These are phyloP conservation scores for Tachystola acroxantha DNA, from an alignment of 2,888 invertebrate species.

Conservation along the genomic window DNA sequence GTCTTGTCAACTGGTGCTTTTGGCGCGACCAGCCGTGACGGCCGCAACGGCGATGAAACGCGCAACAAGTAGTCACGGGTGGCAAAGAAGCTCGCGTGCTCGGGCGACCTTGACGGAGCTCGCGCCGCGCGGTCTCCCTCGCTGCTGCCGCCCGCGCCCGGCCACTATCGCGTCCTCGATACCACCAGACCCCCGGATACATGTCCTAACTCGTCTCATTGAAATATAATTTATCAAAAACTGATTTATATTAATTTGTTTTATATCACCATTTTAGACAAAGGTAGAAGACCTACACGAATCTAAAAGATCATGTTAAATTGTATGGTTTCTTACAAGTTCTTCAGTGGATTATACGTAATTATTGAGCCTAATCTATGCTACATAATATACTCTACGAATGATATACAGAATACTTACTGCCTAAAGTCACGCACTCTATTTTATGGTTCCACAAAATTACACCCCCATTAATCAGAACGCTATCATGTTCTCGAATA, in stretches of 20 bases:
- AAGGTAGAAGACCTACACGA: no score
- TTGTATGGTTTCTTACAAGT: no score
- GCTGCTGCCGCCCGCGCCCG: slow-evolving; percentile 31
- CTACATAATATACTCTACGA: not conserved
- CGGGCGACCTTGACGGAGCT: slow-evolving; percentile 54
- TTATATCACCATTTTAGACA: no score
- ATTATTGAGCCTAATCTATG: no score
- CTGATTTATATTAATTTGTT: no score
- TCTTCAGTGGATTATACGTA: no score
- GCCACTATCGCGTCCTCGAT: slow-evolving; percentile 9
- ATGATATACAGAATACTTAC: slow-evolving; percentile 10
- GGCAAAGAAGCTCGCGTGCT: slow-evolving; percentile 51
- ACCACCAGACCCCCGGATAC: not conserved
- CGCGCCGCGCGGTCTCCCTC: slow-evolving; percentile 44
- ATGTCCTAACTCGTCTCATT: not conserved
- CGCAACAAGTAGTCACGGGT: slow-evolving; percentile 62
- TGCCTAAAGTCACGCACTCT: slow-evolving; percentile 13
- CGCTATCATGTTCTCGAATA: slow-evolving; percentile 10
- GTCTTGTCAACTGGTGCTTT: not conserved
- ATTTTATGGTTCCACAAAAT: slow-evolving; percentile 8
- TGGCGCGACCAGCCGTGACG: slow-evolving; percentile 23
- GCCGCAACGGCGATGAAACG: slow-evolving; percentile 11
- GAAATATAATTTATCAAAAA: no score
- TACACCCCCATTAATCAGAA: slow-evolving; percentile 8
- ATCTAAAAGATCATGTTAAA: no score